These are phyloP conservation scores for Camponotus pennsylvanicus DNA, from an alignment of 1,140 invertebrate genomes.

Conservation along the genomic window DNA sequence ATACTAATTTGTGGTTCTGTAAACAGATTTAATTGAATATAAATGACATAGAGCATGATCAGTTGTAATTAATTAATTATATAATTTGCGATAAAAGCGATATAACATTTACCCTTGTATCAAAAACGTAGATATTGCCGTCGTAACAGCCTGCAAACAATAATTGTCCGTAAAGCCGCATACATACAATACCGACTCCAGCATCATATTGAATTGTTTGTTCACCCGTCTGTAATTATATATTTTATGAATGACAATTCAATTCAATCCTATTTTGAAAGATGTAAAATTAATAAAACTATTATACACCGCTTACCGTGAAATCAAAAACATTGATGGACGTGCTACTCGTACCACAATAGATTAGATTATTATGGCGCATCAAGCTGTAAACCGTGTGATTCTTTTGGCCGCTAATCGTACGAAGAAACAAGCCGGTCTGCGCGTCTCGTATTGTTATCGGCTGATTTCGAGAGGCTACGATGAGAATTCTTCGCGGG, in stretches of 20 bases:
- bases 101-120: constrained; percentile 81
- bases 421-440: constrained; percentile 88
- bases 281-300: constrained; percentile 8
- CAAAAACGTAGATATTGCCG: constrained; percentile 90
- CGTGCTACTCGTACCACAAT: constrained; percentile 89
- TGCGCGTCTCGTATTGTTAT: constrained; percentile 89
- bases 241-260: constrained; percentile 14
- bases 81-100: not conserved
- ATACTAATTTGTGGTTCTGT: constrained; percentile 85
- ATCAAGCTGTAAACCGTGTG: constrained; percentile 90
- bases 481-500: constrained; percentile 88
- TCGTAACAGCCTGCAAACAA: constrained; percentile 90
- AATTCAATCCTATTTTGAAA: constrained; percentile 36
- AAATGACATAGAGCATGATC: constrained; percentile 32
- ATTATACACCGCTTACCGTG: constrained; percentile 84
- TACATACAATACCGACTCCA: constrained; percentile 89
- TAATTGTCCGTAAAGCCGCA: constrained; percentile 87
- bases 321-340: constrained; percentile 90
- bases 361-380: constrained; percentile 88
- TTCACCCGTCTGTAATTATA: constrained; percentile 86
- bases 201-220: constrained; percentile 87
- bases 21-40: constrained; percentile 55
- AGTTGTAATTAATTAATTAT: constrained; percentile 9
- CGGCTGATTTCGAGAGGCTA: constrained; percentile 89
- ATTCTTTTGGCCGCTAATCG: constrained; percentile 87